Conservation (phyloP, 1,140 invertebrate genomes). For the Zaprionus taronus region DNA sequence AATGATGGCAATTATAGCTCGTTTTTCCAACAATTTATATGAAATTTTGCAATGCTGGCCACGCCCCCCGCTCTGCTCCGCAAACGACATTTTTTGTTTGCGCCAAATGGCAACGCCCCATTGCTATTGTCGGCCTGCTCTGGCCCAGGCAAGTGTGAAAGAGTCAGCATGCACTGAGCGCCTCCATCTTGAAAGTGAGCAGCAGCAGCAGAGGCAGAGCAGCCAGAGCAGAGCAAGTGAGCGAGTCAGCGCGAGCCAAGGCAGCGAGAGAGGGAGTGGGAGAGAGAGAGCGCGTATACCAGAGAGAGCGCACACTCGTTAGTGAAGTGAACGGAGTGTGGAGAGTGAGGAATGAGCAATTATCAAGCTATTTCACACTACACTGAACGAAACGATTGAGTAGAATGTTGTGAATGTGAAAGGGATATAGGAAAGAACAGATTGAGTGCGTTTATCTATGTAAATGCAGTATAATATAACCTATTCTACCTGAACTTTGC, state of each 20-base stretch:
- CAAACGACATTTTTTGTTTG: slow-evolving; percentile 46
- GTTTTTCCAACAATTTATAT: slow-evolving; percentile 84
- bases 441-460: background rate
- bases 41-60: slow-evolving; percentile 60
- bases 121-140: slow-evolving; percentile 36
- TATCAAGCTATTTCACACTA: slow-evolving; percentile 32
- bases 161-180: slow-evolving; percentile 38
- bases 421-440: background rate
- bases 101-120: slow-evolving; percentile 54
- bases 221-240: slow-evolving; percentile 27
- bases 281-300: slow-evolving; percentile 2
- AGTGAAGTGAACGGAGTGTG: background rate
- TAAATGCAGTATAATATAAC: too few species aligned
- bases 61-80: slow-evolving; percentile 30
- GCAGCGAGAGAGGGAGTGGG: slow-evolving; percentile 1
- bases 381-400: slow-evolving; percentile 30
- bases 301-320: slow-evolving; percentile 19
- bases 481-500: too few species aligned
- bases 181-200: slow-evolving; percentile 71
- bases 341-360: slow-evolving; percentile 21
- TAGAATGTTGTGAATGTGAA: background rate
- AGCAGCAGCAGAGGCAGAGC: slow-evolving; percentile 6
- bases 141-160: background rate
- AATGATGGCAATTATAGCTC: slow-evolving; percentile 84
- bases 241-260: slow-evolving; percentile 20